These are phyloP conservation scores for Manis pentadactyla DNA, from an alignment of 2,797 vertebrate species.

Conservation along the genomic window DNA sequence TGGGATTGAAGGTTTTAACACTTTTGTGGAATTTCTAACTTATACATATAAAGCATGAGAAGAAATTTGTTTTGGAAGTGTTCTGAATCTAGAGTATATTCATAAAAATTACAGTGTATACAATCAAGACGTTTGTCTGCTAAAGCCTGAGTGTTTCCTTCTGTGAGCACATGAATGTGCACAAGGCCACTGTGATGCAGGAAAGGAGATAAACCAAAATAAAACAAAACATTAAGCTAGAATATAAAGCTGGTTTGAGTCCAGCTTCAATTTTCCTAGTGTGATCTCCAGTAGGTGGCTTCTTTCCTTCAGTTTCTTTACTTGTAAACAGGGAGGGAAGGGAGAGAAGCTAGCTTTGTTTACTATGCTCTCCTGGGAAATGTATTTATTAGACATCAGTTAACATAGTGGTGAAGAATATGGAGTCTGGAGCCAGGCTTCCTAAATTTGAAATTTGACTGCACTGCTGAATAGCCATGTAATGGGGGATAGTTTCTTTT, in stretches of 20 bases:
- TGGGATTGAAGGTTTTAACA: background rate
- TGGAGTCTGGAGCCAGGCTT: background rate
- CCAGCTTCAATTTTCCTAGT: background rate
- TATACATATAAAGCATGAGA: background rate
- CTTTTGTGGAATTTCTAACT: background rate
- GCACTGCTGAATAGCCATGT: background rate
- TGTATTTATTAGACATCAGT: background rate
- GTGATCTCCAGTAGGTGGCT: background rate
- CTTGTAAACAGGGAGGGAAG: background rate
- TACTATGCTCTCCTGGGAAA: background rate
- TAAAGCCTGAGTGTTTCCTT: background rate
- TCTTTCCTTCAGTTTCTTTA: background rate
- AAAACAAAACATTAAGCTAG: background rate
- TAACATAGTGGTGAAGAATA: background rate
- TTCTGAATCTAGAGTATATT: background rate
- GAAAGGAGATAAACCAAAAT: background rate
- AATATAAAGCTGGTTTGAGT: background rate
- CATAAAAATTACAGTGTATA: background rate
- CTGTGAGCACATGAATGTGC: background rate
- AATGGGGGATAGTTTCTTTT: background rate
- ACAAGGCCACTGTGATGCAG: background rate
- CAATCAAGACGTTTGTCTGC: slow-evolving; percentile 40
- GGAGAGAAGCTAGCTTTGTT: background rate
- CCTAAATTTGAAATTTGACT: background rate
- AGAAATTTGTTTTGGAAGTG: slow-evolving; percentile 39